Evolutionary conservation across 2,113 vertebrate species (phyloP), one percentile per base, ranked within the genome.

Genomic region (Oncorhynchus nerka): DNA sequence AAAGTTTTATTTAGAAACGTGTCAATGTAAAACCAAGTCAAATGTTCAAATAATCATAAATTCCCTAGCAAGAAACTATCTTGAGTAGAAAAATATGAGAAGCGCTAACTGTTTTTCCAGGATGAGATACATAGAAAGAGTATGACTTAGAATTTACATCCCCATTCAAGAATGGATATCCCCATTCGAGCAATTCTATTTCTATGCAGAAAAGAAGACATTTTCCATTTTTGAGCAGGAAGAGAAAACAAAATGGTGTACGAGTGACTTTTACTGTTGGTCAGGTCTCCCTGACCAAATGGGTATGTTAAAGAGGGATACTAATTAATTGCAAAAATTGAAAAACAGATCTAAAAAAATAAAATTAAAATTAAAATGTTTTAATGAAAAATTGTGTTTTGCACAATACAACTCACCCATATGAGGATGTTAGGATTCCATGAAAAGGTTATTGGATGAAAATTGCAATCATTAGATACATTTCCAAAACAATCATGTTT

Each of bases 1-100:
- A 88, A 88, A 2, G 4, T 34, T 84, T 75, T 70, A 78, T 75
- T 81, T 55, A 55, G 8, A 68, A 68, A 68, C 20, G 19, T 39
- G 67, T 74, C 4, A 62, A 65, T 48, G 61, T 26, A n/a, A 70
- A 70, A 64, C 5, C n/a, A 76, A 62, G 24, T 34, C 22, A 68
- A 68, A 75, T 39, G 65, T 75, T 32, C 2, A 69, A 68, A 75
- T 22, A 68, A 68, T 28, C 26, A 7, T 7, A 3, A 16, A 11
- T 65, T 68, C 28, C 51, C 66, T 39, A 8, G 3, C 7, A 32
- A 19, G 19, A 20, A 34, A 7, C 16, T 28, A 28, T 67, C 65
- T 15, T 26, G 55, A 57, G 65, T 28, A 32, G 30, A n/a, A 20
- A 9, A 4, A 39, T 68, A 30, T 8, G 15, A 15, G 8, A 67